These are phyloP conservation scores for Bedellia somnulentella DNA, from an alignment of 2,888 invertebrate species.

Conservation along the genomic window DNA sequence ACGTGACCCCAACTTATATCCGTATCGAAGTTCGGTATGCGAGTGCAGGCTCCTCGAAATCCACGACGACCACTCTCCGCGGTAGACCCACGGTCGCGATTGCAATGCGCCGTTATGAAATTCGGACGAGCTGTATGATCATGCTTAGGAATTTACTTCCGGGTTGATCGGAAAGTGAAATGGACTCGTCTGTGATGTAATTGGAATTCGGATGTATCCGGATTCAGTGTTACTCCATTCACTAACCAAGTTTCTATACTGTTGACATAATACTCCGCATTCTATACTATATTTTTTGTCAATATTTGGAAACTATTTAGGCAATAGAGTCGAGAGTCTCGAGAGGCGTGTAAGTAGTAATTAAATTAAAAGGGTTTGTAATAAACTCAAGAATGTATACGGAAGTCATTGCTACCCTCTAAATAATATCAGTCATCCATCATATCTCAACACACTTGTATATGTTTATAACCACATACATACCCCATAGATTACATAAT, in stretches of 20 bases:
- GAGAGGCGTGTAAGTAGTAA: no score
- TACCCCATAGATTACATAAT: no score
- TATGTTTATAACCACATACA: no score
- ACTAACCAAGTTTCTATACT: constrained; percentile 51
- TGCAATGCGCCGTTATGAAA: constrained; percentile 21
- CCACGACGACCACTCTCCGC: constrained; percentile 20
- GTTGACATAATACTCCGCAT: constrained; percentile 46
- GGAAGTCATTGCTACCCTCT: no score
- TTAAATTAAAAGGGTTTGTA: no score
- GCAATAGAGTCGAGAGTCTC: no score
- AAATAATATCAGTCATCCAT: no score
- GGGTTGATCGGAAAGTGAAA: constrained; percentile 62
- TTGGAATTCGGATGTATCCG: constrained; percentile 62
- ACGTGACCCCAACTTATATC: constrained; percentile 42
- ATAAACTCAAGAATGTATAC: no score
- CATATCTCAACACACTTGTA: no score
- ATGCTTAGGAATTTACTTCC: constrained; percentile 61
- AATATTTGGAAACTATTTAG: constrained; percentile 25
- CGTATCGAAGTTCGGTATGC: constrained; percentile 49
- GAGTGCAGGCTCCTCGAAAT: constrained; percentile 17
- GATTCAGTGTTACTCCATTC: constrained; percentile 54
- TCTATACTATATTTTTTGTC: constrained; percentile 26
- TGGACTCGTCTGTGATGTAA: constrained; percentile 60
- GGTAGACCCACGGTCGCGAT: constrained; percentile 21
- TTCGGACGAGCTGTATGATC: constrained; percentile 52